Conservation (phyloP, 2,797 vertebrate species). For the Harpia harpyja region DNA sequence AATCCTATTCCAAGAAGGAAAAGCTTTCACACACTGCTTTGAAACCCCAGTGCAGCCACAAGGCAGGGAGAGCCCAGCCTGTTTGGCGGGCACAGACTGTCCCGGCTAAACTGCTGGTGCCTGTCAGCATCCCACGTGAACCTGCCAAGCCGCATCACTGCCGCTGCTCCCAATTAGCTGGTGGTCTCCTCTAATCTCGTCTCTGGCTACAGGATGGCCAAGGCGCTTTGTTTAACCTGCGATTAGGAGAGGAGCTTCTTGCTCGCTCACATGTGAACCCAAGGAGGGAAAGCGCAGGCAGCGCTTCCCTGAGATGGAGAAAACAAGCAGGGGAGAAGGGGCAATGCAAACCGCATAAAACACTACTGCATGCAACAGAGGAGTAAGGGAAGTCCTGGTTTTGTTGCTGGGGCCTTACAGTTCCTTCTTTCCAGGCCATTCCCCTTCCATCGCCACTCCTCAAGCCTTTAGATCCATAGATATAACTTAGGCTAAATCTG, state of each 20-base stretch:
- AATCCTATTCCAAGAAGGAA: not conserved
- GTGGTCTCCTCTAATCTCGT: constrained; percentile 22
- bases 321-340: not conserved
- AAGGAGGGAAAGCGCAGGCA: not conserved
- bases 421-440: not conserved
- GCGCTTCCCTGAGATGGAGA: not conserved
- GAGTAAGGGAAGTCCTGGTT: not conserved
- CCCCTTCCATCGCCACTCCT: not conserved
- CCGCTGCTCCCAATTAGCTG: constrained; percentile 20
- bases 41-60: fast-evolving
- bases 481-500: not conserved
- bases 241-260: not conserved
- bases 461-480: not conserved
- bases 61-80: not conserved
- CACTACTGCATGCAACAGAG: fast-evolving
- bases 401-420: not conserved
- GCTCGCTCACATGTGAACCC: not conserved
- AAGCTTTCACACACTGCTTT: not conserved
- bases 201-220: not conserved
- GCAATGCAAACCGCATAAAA: not conserved
- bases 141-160: not conserved
- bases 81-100: not conserved
- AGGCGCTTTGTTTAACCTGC: constrained; percentile 12
- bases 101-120: not conserved
- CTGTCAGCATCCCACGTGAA: not conserved